Evolutionary conservation across 2,888 invertebrate genomes (phyloP).

Genomic region (Phyllotreta cruciferae): DNA sequence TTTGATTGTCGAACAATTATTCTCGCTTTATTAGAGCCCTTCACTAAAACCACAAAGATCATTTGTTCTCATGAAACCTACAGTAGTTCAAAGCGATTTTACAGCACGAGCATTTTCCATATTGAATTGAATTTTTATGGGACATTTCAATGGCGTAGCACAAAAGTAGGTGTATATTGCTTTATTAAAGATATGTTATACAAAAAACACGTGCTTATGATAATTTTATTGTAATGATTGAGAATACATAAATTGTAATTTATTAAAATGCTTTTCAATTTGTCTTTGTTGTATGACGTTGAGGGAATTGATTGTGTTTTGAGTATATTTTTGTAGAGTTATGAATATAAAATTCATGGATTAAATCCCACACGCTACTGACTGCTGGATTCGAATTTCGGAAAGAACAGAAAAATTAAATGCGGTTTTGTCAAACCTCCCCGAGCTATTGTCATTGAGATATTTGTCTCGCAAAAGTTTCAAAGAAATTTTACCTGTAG

Average conservation of each 20-base stretch:
- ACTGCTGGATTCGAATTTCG: conserved; percentile 44
- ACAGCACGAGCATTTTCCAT: conserved; percentile 44
- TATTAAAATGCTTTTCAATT: no score
- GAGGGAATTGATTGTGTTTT: no score
- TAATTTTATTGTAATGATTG: no score
- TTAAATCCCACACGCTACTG: neutral
- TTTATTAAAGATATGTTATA: no score
- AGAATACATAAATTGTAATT: no score
- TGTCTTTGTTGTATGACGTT: no score
- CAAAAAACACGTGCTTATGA: no score
- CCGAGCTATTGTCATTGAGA: conserved; percentile 48
- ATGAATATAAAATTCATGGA: neutral
- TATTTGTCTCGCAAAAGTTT: conserved; percentile 37
- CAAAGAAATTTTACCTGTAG: conserved; percentile 41
- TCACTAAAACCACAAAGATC: conserved; percentile 34
- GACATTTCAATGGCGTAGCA: conserved; percentile 42
- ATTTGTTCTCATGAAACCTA: conserved; percentile 43
- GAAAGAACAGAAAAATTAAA: conserved; percentile 51
- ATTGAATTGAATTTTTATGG: conserved; percentile 49
- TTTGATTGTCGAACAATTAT: conserved; percentile 39
- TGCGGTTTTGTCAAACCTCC: conserved; percentile 56
- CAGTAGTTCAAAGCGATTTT: conserved; percentile 41
- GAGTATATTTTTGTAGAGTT: neutral
- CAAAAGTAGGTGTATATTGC: neutral
- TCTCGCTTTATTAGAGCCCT: conserved; percentile 38